Evolutionary conservation across 2,113 vertebrate genomes (phyloP).

Genomic region (Hemicordylus capensis): DNA sequence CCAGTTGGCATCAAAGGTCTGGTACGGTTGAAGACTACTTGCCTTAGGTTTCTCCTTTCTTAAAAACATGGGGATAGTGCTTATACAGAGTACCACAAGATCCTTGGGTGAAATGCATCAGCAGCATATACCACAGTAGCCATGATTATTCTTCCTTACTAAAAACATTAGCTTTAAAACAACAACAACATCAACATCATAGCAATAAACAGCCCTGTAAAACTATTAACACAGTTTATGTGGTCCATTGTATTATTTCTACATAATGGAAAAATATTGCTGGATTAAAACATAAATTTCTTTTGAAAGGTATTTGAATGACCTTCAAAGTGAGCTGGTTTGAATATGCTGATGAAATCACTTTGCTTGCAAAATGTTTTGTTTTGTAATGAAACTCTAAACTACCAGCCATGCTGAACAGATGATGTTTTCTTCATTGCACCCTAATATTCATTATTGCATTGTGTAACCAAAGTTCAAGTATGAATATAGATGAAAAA

Average conservation of each 20-base stretch:
- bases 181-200: background rate
- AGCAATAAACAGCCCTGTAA: too few relatives aligned
- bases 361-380: constrained; percentile 73
- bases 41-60: background rate
- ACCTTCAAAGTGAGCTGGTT: constrained; percentile 72
- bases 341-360: constrained; percentile 87
- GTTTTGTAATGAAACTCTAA: constrained; percentile 80
- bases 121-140: background rate
- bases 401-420: constrained; percentile 72
- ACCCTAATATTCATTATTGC: constrained; percentile 77
- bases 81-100: fast-evolving
- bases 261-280: constrained; percentile 32
- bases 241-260: background rate
- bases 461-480: constrained; percentile 77
- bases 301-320: constrained; percentile 68
- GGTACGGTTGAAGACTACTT: background rate
- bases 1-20: background rate
- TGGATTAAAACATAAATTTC: constrained; percentile 53
- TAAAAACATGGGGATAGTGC: background rate
- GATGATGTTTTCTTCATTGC: constrained; percentile 76
- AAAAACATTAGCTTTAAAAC: background rate
- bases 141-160: constrained; percentile 4
- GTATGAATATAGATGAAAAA: constrained; percentile 80
- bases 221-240: background rate
- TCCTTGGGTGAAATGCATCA: background rate